Evolutionary conservation across 2,113 vertebrate genomes (phyloP), one percentile per base, ranked within the genome.

Genomic region (Struthidea cinerea): DNA sequence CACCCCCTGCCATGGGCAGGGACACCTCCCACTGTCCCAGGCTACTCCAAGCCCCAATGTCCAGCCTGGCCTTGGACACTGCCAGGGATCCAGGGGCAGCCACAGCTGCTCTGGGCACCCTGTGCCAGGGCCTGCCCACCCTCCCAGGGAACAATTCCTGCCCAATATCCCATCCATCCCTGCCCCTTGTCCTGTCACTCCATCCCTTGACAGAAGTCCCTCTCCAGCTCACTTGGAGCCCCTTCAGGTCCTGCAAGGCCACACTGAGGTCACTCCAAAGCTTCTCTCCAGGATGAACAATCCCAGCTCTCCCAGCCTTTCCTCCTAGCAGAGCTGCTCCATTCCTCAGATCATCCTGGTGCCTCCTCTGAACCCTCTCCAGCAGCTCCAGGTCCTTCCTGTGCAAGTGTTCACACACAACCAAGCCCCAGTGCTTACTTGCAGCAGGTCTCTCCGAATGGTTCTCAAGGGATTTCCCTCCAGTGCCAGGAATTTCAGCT

Each of bases 391-490:
- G 44, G 5, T 37, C 73, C 37, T 1, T 10, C 44, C 53, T 52
- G 37, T 44, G 37, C 71, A 74, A 20, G 24, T 17, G 37, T 5
- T 24, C 69, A 20, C 44, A 50, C 35, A 63, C 5, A 28, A 3
- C 9, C 55, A 41, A 19, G 39, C 13, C 6, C 17, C 13, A 68
- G 59, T 5, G 96, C 98, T 97, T 95, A 99, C 99, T 24, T 98
- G 98, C 78, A 99, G 97, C 44, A 99, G 95, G 89, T 99, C 99
- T 97, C 99, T 99, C 76, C 99, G 98, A 95, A 99, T 98, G 32
- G 98, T 96, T 95, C 99, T 98, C 96, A 99, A 89, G 89, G 99
- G 99, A 93, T 99, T 99, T 82, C 99, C 99, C 81, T 99, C 99
- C 70, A 99, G 65, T 4, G 99, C 97, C 81, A 99, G 91, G 87